phyloP scores from a whole-genome alignment of 1,140 invertebrate genomes.

The Drosophila auraria region DNA sequence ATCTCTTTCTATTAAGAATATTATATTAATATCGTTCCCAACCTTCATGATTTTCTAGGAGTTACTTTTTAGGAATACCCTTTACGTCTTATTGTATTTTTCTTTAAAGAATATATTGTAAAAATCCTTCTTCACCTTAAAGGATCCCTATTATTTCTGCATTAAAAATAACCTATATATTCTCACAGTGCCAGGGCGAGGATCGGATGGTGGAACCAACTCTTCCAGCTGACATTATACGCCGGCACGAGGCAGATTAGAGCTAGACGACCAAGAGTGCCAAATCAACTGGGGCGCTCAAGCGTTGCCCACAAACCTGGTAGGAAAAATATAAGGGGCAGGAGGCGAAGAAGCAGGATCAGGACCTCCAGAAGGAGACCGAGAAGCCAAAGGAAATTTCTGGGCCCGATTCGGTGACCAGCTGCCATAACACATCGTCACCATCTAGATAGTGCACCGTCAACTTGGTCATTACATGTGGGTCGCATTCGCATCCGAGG shows the following conservation, averaged over 20 bases:
- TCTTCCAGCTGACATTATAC: conserved; percentile 66
- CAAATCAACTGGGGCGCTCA: conserved; percentile 73
- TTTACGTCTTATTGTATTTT: no score
- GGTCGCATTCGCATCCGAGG: conserved; percentile 5
- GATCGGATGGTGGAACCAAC: conserved; percentile 15
- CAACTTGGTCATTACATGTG: conserved; percentile 46
- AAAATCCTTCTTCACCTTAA: no score
- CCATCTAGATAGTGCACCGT: conserved; percentile 67
- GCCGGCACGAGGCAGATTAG: conserved; percentile 57
- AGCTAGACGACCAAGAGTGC: conserved; percentile 12
- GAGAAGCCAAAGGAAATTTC: conserved; percentile 40
- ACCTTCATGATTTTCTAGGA: not conserved
- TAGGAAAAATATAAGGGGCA: no score
- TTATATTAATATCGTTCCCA: no score
- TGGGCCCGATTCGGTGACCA: conserved; percentile 29
- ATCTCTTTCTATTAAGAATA: not conserved
- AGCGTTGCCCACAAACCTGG: conserved; percentile 54
- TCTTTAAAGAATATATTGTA: no score
- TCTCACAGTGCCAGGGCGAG: not conserved
- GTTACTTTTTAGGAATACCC: no score
- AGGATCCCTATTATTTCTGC: not conserved
- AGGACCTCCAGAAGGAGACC: conserved; percentile 8
- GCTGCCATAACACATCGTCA: conserved; percentile 65
- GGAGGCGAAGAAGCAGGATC: conserved; percentile 26
- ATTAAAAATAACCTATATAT: not conserved